Conservation (phyloP, 2,113 vertebrate species). For the Desmodus rotundus region DNA sequence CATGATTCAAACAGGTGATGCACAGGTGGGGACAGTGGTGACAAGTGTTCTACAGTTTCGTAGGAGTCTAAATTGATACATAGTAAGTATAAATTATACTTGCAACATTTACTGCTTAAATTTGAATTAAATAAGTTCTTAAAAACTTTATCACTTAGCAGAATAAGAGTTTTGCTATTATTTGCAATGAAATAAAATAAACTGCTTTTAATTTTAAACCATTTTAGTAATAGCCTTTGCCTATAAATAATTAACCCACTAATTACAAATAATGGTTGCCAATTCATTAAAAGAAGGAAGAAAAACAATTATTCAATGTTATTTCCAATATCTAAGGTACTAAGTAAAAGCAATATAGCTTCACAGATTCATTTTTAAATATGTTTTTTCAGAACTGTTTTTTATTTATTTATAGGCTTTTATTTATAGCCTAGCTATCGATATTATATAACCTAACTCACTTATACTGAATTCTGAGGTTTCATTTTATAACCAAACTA, state of each 20-base stretch:
- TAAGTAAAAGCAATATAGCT: background rate
- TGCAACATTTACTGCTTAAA: background rate
- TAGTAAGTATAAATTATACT: background rate
- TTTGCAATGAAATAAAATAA: background rate
- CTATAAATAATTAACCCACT: constrained; percentile 1
- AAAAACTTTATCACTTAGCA: background rate
- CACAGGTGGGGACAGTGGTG: rapidly evolving
- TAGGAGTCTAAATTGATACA: background rate
- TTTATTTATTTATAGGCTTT: constrained; percentile 43
- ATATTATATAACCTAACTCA: constrained; percentile 47
- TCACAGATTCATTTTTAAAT: background rate
- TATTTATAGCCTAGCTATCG: background rate
- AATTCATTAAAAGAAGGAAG: constrained; percentile 23
- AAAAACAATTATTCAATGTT: background rate
- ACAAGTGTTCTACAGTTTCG: background rate
- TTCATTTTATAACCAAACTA: constrained; percentile 59
- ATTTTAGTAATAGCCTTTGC: background rate
- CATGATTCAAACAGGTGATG: background rate
- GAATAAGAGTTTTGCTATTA: background rate
- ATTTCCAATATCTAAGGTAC: background rate
- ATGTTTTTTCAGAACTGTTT: background rate
- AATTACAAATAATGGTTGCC: constrained; percentile 26
- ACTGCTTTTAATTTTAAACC: background rate
- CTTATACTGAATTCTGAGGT: constrained; percentile 34
- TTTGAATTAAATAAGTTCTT: background rate